Percentiles rank a stretch among this genome's conserved stretches.
Conservation (phyloP, 2,888 invertebrate genomes). For the Pristionchus japonicus region DNA sequence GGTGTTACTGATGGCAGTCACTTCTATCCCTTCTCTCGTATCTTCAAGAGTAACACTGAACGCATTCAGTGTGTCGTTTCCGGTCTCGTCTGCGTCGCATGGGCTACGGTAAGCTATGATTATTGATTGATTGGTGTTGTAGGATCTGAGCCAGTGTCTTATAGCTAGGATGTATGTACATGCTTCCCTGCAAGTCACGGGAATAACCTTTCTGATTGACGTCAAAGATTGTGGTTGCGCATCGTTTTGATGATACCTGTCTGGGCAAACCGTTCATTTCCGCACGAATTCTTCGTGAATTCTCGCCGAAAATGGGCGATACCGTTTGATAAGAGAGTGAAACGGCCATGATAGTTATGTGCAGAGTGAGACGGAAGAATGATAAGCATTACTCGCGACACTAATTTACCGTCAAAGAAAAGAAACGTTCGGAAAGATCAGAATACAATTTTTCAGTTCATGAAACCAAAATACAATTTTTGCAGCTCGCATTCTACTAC, state of each 20-base stretch:
- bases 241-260: no score
- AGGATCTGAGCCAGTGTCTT: no score
- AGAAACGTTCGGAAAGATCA: neutral
- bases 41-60: constrained; percentile 67
- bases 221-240: no score
- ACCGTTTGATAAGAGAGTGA: neutral
- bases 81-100: constrained; percentile 58
- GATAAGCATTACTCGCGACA: neutral
- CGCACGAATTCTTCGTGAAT: neutral
- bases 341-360: neutral
- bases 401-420: neutral
- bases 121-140: no score
- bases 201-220: no score
- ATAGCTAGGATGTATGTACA: no score
- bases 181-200: no score
- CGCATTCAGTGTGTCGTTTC: constrained; percentile 69
- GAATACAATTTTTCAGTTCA: neutral
- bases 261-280: neutral
- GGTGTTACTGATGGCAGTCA: constrained; percentile 74
- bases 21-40: constrained; percentile 70
- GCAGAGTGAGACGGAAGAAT: neutral
- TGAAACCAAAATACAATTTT: neutral
- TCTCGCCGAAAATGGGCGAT: neutral
- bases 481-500: constrained; percentile 45
- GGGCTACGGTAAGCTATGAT: constrained; percentile 59